Evolutionary conservation across 2,797 vertebrate genomes (phyloP), one percentile per base, ranked within the genome.

Genomic region (Anguilla pacifica): DNA sequence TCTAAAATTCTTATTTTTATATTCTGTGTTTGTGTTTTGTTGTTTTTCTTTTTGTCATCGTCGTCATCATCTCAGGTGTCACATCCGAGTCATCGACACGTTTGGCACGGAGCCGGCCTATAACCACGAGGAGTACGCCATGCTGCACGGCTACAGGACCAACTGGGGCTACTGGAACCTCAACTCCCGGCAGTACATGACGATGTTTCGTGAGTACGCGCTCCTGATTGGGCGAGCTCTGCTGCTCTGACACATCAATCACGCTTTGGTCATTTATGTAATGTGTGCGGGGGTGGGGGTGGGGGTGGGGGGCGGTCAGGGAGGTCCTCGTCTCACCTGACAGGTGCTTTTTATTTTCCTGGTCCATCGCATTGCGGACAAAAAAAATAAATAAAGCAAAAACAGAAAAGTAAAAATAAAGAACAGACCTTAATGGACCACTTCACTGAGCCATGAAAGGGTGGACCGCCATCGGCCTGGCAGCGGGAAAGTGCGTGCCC

Each of bases 141-240:
- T 97, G 0, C 94, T 97, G 89, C 97, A 98, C 0, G 98, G 97
- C 90, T 99, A 97, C 97, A 96, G 98, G 89, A 98, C 98, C 92
- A 99, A 98, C 97, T 99, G 98, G 98, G 98, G 98, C 89, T 99
- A 99, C 96, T 99, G 98, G 98, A 99, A 98, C 94, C 97, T 99
- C 22, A 97, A 97, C 89, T 94, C 97, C 89, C 95, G 96, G 90
- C 98, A 99, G 96, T 99, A 98, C 95, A 99, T 99, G 98, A 99
- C 98, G 92, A 99, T 99, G 98, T 99, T 99, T 95, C 98, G 98
- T 99, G 94, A 98, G 98, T 95, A 46, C 77, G 22, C 22, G 35
- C 0, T 22, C 43, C 49, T 19, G 6, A 19, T 64, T 0, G 1
- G 5, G 19, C 1, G 6, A 59, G 0, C 6, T 70, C 17, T 49